Evolutionary conservation across 2,888 invertebrate species (phyloP).

Genomic region (Labia minor): DNA sequence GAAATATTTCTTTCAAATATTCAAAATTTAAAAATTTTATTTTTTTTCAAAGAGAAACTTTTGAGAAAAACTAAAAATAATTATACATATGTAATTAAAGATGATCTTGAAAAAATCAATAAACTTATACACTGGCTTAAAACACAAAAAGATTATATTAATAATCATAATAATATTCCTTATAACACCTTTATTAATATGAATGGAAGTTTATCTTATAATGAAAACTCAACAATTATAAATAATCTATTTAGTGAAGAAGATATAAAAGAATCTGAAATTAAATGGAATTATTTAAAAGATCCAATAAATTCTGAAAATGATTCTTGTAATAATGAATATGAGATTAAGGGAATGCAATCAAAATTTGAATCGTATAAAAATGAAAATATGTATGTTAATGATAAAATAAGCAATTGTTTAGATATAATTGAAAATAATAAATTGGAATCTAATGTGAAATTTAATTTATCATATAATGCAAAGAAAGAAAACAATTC

Average conservation of each 20-base stretch:
- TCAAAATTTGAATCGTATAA: not conserved
- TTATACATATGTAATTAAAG: not conserved
- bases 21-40: not conserved
- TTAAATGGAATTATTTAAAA: too few species aligned
- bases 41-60: not conserved
- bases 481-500: too few species aligned
- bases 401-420: too few species aligned
- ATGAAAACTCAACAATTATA: too few species aligned
- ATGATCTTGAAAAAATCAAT: not conserved
- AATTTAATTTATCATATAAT: too few species aligned
- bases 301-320: too few species aligned
- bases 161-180: not conserved
- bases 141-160: not conserved
- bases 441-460: too few species aligned
- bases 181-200: not conserved
- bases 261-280: not conserved
- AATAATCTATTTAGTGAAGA: not conserved
- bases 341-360: not conserved
- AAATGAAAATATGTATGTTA: not conserved
- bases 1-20: not conserved
- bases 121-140: not conserved
- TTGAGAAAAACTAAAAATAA: not conserved
- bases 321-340: not conserved
- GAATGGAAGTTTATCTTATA: not conserved
- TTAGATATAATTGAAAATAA: too few species aligned